Evolutionary conservation across 2,113 vertebrate genomes (phyloP).

Genomic region (Ageneiosus marmoratus): DNA sequence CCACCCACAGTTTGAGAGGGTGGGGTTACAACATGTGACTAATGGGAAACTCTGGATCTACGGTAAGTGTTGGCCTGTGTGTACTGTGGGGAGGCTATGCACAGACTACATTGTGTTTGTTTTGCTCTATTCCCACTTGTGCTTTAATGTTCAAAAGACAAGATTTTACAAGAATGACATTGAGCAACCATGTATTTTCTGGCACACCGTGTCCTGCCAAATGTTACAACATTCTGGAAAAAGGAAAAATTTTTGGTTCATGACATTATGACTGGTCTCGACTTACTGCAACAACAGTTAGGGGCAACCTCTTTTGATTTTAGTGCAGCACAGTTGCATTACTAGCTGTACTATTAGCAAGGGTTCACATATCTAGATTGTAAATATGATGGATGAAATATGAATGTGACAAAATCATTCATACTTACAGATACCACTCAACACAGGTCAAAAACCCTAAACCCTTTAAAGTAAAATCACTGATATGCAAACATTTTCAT

Average conservation of each 20-base stretch:
- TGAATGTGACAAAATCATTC: not conserved
- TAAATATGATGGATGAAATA: not conserved
- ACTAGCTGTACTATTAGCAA: not conserved
- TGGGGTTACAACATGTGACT: not conserved
- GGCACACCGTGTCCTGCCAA: not conserved
- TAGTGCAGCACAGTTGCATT: not conserved
- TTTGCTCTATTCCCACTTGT: not conserved
- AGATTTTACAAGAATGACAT: constrained; percentile 20
- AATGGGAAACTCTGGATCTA: constrained; percentile 9
- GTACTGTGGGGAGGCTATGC: not conserved
- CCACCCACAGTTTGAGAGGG: constrained; percentile 31
- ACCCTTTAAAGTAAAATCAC: no score
- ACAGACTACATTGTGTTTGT: constrained; percentile 9
- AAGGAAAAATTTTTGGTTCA: not conserved
- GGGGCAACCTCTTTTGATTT: not conserved
- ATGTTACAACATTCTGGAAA: constrained; percentile 1
- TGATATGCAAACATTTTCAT: no score
- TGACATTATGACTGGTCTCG: not conserved
- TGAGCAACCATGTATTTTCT: constrained; percentile 58
- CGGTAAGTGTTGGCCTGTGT: not conserved
- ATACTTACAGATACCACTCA: not conserved
- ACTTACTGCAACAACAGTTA: not conserved
- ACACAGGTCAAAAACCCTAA: no score
- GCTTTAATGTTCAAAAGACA: constrained; percentile 49
- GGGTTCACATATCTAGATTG: not conserved